Evolutionary conservation across 1,140 invertebrate species (phyloP), one percentile per base, ranked within the genome.

Genomic region (Danaus plexippus): DNA sequence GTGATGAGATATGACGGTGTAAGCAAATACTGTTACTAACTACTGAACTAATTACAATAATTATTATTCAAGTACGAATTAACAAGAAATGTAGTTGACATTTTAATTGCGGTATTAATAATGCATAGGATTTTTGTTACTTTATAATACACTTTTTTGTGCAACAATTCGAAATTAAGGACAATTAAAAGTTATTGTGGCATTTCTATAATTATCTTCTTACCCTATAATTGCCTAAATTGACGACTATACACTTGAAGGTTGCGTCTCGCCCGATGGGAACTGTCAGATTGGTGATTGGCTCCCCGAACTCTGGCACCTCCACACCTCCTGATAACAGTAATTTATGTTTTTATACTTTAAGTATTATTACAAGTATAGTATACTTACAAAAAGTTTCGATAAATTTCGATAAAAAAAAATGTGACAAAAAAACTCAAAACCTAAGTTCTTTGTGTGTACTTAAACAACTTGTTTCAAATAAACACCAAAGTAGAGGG

Each of bases 141-240:
- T 32, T 32, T 32, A 32, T 32, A 32, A 32, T 32, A 32, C 5
- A 32, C 22, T 32, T 32, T 32, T 32, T 32, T 32, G 22, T 32
- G 1, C 7, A 6, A 32, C 2, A 32, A 32, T 32, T 32, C 22
- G 22, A 32, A 32, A 2, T 32, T 32, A 32, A 32, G 22, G 22
- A 32, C 22, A 4, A 32, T 32, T 32, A 32, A 32, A 32, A 32
- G 2, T 32, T 32, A 32, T 32, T 32, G 22, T 32, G 22, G 22
- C 22, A 32, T 32, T 32, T 32, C 2, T 32, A 6, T 32, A 32
- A 32, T 32, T 32, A 8, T 46, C n/a, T 52, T 55, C 92, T 93
- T 89, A 96, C 96, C 88, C 95, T 92, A 87, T 95, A 96, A 79
- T 94, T 94, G 51, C 95, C 95, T 66, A 97, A 91, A 87, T 95